Evolutionary conservation across 2,797 vertebrate species (phyloP), one percentile per base, ranked within the genome.

Genomic region (Malurus leucopterus): DNA sequence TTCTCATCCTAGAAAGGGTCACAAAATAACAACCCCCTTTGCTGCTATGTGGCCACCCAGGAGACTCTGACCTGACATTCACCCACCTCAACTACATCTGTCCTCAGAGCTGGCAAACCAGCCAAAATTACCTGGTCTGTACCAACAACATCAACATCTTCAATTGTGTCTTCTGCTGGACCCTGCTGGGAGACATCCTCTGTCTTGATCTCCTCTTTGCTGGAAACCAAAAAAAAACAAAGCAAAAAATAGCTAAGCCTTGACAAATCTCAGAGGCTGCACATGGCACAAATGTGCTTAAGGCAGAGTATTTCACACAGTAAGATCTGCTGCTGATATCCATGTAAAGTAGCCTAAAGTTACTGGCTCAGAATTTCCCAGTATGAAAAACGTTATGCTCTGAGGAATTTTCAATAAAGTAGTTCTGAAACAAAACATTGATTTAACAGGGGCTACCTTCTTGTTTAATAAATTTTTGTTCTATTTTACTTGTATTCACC

Each of bases 111-210:
- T 77, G 47, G 32, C 69, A 74, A 90, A 85, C 36, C 30, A 62
- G 18, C 17, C 2, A 6, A 16, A 88, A 84, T 79, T 94, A 97
- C 96, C 95, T 95, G 77, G 14, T 95, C 85, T 89, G 95, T 86
- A 32, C 90, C 94, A 86, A 94, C 69, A 14, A 95, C 94, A 77
- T 97, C 97, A 27, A 89, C 38, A n/a, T 97, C 96, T 89, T 97
- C 96, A 54, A 34, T 17, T 47, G 79, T 29, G 7, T 96, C 93
- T 84, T 95, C 94, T 64, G 55, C 38, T 50, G 76, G 70, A 54
- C 17, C 40, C 9, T 91, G 43, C 47, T 41, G 30, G 0, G 59
- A 84, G 46, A 64, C 29, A 43, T 62, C 61, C 63, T 95, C 95
- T 80, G 72, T 68, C 83, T 94, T 92, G 65, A 93, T 77, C 55